These are phyloP conservation scores for Lota lota DNA, from an alignment of 2,113 vertebrate genomes.

Conservation along the genomic window DNA sequence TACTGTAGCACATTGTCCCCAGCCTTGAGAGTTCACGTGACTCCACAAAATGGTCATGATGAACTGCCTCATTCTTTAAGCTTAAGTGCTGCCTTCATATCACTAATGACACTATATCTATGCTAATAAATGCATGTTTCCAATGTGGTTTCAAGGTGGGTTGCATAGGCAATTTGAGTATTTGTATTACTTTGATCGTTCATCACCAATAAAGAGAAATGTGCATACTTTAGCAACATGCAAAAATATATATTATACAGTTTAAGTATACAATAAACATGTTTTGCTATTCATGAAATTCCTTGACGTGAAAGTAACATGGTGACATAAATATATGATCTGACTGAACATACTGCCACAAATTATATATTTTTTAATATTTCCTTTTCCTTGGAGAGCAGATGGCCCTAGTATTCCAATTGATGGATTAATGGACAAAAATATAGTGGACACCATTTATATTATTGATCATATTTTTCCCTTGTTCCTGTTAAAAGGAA, in stretches of 20 bases:
- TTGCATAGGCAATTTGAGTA: constrained; percentile 34
- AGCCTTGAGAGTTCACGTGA: constrained; percentile 44
- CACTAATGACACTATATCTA: constrained; percentile 60
- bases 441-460: too few species aligned
- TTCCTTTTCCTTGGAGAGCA: constrained; percentile 33
- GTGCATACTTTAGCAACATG: constrained; percentile 21
- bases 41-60: constrained; percentile 14
- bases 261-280: constrained; percentile 28
- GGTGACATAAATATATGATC: too few species aligned
- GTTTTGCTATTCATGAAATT: too few species aligned
- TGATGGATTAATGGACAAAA: too few species aligned
- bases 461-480: too few species aligned
- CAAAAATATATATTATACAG: not conserved
- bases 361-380: constrained; percentile 4
- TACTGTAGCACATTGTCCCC: constrained; percentile 34
- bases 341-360: not conserved
- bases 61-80: constrained; percentile 38
- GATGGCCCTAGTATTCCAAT: too few species aligned
- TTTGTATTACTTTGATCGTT: constrained; percentile 50
- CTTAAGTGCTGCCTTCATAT: constrained; percentile 58
- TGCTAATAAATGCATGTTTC: constrained; percentile 63
- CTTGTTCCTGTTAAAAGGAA: too few species aligned
- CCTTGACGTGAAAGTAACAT: too few species aligned
- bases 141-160: constrained; percentile 26
- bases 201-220: constrained; percentile 51